Conservation (phyloP, 2,113 vertebrate species). For the Calypte anna region DNA sequence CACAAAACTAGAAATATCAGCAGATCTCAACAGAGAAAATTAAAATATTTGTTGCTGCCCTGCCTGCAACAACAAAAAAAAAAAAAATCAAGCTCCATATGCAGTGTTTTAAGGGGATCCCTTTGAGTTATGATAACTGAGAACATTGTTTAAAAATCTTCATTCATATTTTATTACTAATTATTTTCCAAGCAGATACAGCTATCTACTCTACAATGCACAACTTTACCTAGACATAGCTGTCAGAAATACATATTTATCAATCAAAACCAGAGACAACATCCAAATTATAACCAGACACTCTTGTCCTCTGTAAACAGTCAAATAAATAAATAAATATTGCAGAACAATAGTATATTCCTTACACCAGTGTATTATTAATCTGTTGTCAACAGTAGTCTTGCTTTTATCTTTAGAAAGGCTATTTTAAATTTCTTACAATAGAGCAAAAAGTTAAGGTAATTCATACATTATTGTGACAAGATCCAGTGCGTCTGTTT, state of each 20-base stretch:
- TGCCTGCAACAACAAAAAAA: not conserved
- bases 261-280: constrained; percentile 17
- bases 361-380: not conserved
- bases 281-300: not conserved
- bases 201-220: not conserved
- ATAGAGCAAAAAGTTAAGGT: not conserved
- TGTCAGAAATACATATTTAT: not conserved
- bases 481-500: not conserved
- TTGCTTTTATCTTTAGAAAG: constrained; percentile 20
- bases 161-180: not conserved
- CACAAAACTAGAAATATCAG: not conserved
- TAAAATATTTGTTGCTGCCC: not conserved
- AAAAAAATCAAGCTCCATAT: not conserved
- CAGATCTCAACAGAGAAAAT: not conserved
- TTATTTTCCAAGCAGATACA: not conserved
- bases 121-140: not conserved
- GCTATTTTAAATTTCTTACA: not conserved
- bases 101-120: not conserved
- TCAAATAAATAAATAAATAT: constrained; percentile 56
- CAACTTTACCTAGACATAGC: not conserved
- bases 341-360: not conserved
- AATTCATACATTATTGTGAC: not conserved
- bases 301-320: not conserved
- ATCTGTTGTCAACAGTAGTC: not conserved
- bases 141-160: not conserved